Conservation (phyloP, 2,113 vertebrate species). For the Catharus minimus region DNA sequence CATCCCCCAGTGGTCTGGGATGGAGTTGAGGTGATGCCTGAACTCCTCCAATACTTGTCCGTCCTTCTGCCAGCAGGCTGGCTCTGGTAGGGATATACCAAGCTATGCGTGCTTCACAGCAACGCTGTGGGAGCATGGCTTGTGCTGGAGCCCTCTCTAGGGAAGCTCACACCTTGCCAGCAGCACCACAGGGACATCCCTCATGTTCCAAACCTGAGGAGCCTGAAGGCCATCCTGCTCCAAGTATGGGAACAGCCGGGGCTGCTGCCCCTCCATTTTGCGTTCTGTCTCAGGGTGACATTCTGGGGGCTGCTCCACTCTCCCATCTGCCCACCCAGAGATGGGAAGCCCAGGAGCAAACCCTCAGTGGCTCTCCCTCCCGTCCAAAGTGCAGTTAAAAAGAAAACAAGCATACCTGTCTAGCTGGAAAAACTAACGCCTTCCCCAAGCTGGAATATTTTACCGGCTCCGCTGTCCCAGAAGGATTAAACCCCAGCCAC, state of each 20-base stretch:
- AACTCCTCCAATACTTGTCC: fast-evolving
- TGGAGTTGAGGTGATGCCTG: background rate
- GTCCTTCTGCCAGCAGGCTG: background rate
- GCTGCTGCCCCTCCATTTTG: background rate
- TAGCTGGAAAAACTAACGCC: background rate
- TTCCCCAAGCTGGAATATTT: background rate
- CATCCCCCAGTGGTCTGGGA: background rate
- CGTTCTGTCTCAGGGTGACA: fast-evolving
- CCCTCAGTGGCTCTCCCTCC: background rate
- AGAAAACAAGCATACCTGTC: background rate
- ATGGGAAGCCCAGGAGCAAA: background rate
- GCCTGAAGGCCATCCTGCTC: background rate
- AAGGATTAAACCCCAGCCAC: background rate
- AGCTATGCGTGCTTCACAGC: fast-evolving
- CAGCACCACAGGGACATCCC: background rate
- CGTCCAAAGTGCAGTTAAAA: background rate
- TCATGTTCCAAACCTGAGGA: background rate
- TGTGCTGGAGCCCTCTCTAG: background rate
- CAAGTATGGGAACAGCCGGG: fast-evolving
- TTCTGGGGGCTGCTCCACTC: fast-evolving
- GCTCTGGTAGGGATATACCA: background rate
- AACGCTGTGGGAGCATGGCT: background rate
- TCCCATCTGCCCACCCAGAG: background rate
- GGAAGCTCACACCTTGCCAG: background rate
- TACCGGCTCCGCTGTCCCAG: background rate